Evolutionary conservation across 2,113 vertebrate genomes (phyloP).

Genomic region (Mastomys natalensis): DNA sequence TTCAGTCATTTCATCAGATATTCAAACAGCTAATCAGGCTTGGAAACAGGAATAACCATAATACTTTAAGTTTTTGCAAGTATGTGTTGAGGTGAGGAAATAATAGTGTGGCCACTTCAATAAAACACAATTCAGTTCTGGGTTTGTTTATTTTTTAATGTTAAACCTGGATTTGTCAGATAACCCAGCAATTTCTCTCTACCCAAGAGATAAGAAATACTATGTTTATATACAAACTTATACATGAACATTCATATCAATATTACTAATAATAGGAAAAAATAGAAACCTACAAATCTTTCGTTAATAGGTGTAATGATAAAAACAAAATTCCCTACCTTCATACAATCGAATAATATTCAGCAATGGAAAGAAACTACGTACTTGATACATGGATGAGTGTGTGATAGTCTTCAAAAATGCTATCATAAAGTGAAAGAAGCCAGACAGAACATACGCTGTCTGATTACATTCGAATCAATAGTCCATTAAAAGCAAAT

Average conservation of each 20-base stretch:
- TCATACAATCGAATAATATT: background rate
- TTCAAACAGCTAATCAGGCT: background rate
- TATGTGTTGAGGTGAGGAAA: background rate
- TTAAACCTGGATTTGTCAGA: background rate
- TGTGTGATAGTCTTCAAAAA: background rate
- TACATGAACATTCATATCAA: background rate
- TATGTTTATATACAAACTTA: background rate
- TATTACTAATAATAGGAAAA: background rate
- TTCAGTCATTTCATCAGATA: background rate
- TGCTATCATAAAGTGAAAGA: background rate
- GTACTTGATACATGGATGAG: background rate
- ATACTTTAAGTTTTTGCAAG: background rate
- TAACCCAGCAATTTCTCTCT: background rate
- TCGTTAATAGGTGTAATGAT: background rate
- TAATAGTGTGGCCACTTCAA: background rate
- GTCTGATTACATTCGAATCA: background rate
- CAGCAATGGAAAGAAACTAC: background rate
- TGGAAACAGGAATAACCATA: background rate
- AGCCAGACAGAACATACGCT: background rate
- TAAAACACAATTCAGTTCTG: background rate
- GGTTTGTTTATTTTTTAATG: background rate
- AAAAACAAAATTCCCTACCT: background rate
- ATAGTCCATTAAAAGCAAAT: background rate
- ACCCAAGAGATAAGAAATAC: background rate
- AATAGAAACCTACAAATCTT: background rate